Base-by-base conservation (phyloP, 2,113 vertebrate genomes). In the Channa argus region DNA sequence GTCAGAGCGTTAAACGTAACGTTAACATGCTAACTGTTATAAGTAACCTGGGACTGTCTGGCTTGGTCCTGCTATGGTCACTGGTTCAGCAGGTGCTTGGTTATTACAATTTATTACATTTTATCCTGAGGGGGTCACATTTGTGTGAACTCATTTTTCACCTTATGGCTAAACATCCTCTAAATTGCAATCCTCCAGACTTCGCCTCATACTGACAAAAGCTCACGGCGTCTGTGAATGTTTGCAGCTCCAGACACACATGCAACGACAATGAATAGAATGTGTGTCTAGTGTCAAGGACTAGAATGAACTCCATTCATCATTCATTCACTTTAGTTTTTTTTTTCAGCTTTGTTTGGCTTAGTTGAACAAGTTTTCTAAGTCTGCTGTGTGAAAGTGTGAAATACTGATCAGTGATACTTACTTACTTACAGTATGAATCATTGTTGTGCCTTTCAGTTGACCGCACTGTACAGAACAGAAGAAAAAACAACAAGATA, bases 341-440 rank as follows among this genome's bases (percentile, higher is more conserved):
- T 3, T 8, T 24, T 65, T 53, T 52, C 24, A 24, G 24, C 24
- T 24, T 24, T 24, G 24, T 24, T 2, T 34, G 38, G 36, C 12
- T 8, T 43, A 9, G 11, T 37, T 15, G 46, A 24, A 33, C 49
- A 41, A 54, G 43, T 43, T n/a, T 72, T 41, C 38, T 2, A 61
- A 71, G 34, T 71, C n/a, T 61, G 51, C 49, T 67, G 36, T 54
- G 58, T 39, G 74, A 58, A 77, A n/a, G 14, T 47, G 71, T 47
- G 46, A 52, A 58, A 61, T 9, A 6, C 15, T 43, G 6, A 64
- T 38, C 59, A 69, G 44, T 0, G 52, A 49, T 56, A 49, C 50
- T 37, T 7, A 5, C 49, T 60, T 15, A 24, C 24, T 11, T 43
- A 43, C 10, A 7, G 5, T 15, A 61, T 77, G 72, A 79, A 77